Evolutionary conservation across 2,888 invertebrate genomes (phyloP).

Genomic region (Drosophila mayaguana): DNA sequence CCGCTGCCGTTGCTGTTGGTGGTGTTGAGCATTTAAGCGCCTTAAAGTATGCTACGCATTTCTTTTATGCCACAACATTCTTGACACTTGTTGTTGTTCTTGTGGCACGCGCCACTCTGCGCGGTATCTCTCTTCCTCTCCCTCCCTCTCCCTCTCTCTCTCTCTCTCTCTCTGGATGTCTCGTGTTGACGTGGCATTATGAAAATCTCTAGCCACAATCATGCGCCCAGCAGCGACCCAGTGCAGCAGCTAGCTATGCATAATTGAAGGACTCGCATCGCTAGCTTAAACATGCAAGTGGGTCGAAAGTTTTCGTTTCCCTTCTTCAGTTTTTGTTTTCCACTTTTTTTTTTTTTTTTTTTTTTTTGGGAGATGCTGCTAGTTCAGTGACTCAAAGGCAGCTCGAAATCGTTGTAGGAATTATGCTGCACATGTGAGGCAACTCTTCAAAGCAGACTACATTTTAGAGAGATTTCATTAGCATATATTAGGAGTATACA

Average conservation of each 20-base stretch:
- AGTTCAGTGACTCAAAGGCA: conserved; percentile 1
- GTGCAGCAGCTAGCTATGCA: conserved; percentile 43
- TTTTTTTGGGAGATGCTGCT: conserved; percentile 2
- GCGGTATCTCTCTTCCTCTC: background rate
- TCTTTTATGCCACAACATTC: conserved; percentile 47
- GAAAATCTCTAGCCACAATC: conserved; percentile 27
- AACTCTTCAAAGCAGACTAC: background rate
- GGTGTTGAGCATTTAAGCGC: conserved; percentile 70
- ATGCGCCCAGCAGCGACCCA: conserved; percentile 28
- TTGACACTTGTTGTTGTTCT: conserved; percentile 71
- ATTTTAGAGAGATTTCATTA: background rate
- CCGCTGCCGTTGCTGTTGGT: conserved; percentile 8
- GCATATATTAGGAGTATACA: background rate
- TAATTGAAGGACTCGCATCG: conserved; percentile 47
- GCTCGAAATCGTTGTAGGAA: background rate
- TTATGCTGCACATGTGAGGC: background rate
- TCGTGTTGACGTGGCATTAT: conserved; percentile 44
- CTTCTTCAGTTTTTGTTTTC: background rate
- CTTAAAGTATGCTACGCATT: conserved; percentile 70
- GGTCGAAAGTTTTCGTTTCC: conserved; percentile 46
- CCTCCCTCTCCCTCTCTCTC: background rate
- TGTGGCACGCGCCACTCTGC: conserved; percentile 47
- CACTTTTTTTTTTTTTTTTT: background rate
- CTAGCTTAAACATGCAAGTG: conserved; percentile 50
- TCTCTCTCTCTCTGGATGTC: background rate